Conservation (phyloP, 2,113 vertebrate species). For the Bettongia penicillata region DNA sequence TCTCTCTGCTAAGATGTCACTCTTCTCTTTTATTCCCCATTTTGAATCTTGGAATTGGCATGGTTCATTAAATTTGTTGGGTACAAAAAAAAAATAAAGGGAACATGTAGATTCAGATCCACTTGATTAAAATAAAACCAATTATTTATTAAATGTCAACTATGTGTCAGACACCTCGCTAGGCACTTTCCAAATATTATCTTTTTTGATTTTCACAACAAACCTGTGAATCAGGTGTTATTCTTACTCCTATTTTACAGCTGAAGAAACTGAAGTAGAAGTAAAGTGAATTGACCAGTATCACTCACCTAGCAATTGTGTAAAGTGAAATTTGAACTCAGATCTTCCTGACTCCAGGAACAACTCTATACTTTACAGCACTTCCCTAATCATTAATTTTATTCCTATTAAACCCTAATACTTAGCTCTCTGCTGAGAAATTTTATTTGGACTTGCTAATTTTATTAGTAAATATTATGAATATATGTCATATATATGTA, state of each 20-base stretch:
- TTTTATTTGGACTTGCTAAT: not conserved
- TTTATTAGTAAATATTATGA: not conserved
- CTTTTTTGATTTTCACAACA: not conserved
- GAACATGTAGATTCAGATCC: not conserved
- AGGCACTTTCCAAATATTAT: not conserved
- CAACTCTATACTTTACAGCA: not conserved
- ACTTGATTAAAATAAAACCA: not conserved
- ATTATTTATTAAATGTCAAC: not conserved
- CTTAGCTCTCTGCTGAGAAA: not conserved
- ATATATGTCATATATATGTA: not conserved
- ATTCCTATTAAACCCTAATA: not conserved
- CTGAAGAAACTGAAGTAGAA: not conserved
- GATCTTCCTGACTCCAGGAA: not conserved
- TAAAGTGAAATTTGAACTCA: not conserved
- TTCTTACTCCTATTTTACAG: not conserved
- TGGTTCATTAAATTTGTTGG: slow-evolving; percentile 82
- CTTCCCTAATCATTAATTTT: not conserved
- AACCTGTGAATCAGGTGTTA: not conserved
- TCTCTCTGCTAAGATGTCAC: slow-evolving; percentile 12
- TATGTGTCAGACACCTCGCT: rapidly evolving
- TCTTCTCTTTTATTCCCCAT: slow-evolving; percentile 66
- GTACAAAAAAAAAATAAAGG: not conserved
- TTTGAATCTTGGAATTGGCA: slow-evolving; percentile 75
- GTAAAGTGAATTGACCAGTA: not conserved
- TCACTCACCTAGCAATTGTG: not conserved